Conservation (phyloP, 2,113 vertebrate species). For the Embiotoca jacksoni region DNA sequence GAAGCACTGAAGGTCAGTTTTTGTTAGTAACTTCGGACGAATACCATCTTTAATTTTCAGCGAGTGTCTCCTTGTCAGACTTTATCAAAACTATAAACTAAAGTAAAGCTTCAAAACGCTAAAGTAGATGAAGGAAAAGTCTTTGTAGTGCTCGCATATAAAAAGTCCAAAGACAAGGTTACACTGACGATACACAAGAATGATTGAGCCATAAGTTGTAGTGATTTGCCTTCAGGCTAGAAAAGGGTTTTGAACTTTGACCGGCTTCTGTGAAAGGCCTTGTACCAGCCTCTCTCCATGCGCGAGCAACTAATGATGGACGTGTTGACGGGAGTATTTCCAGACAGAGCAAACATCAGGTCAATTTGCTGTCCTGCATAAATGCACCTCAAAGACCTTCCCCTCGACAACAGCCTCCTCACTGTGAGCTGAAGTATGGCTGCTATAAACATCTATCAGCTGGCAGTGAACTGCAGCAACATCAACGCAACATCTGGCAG, state of each 20-base stretch:
- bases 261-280: background rate
- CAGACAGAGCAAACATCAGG: conserved; percentile 20
- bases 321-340: conserved; percentile 32
- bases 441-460: background rate
- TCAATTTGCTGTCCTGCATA: conserved; percentile 6
- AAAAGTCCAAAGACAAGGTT: conserved; percentile 26
- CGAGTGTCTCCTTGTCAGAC: conserved; percentile 42
- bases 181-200: background rate
- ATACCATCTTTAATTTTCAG: conserved; percentile 17
- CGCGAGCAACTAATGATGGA: conserved; percentile 19
- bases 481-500: conserved; percentile 19
- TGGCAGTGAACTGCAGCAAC: conserved; percentile 1
- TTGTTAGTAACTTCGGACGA: background rate
- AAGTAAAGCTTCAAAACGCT: conserved; percentile 26
- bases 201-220: conserved; percentile 10
- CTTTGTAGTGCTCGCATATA: background rate
- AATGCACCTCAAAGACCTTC: conserved; percentile 10
- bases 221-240: background rate
- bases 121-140: conserved; percentile 14
- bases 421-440: background rate
- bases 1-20: conserved; percentile 14
- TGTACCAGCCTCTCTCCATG: background rate
- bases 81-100: conserved; percentile 36
- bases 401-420: conserved; percentile 2
- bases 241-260: conserved; percentile 8